Conservation (phyloP, 2,113 vertebrate species). For the Halcyon senegalensis region DNA sequence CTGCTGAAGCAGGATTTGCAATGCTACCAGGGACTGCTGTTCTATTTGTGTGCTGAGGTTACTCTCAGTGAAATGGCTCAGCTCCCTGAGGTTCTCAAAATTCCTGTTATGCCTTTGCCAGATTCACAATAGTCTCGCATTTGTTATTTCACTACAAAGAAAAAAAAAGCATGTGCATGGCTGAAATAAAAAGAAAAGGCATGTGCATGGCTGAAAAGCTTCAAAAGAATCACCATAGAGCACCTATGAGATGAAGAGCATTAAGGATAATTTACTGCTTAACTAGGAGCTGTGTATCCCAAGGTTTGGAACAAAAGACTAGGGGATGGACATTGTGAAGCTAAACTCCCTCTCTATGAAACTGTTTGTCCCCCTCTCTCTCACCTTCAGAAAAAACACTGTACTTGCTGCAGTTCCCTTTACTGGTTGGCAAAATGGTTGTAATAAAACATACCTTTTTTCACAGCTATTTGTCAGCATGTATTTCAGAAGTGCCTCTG, state of each 20-base stretch:
- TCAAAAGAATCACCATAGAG: background rate
- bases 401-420: background rate
- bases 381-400: background rate
- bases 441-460: background rate
- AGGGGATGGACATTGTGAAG: background rate
- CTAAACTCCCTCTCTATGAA: background rate
- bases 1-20: constrained; percentile 36
- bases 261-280: background rate
- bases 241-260: background rate
- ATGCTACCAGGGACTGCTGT: background rate
- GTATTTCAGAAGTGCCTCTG: background rate
- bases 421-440: background rate
- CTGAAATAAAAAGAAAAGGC: background rate
- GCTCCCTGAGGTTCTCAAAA: constrained; percentile 23
- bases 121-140: background rate
- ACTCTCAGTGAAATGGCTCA: constrained; percentile 19
- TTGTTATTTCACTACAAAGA: background rate
- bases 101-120: constrained; percentile 1
- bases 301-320: background rate
- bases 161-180: background rate
- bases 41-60: constrained; percentile 50
- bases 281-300: background rate
- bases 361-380: background rate
- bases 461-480: background rate
- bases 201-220: background rate